These are phyloP conservation scores for Periplaneta americana DNA, from an alignment of 1,140 invertebrate species.

Conservation along the genomic window DNA sequence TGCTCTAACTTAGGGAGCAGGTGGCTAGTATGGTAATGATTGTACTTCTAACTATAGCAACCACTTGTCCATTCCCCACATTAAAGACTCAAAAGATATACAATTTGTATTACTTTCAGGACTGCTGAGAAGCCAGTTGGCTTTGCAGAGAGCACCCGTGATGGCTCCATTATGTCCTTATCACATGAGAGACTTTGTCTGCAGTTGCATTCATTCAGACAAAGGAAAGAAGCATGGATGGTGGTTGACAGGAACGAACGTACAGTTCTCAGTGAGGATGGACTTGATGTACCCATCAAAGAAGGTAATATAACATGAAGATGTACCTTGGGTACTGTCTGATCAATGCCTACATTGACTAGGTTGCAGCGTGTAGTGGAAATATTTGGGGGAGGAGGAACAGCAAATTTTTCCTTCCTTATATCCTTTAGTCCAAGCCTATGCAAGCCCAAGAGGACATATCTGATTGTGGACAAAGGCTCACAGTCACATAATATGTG, in stretches of 20 bases:
- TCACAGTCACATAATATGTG: too few species aligned
- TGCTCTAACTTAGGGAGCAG: too few species aligned
- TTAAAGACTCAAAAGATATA: slow-evolving; percentile 15
- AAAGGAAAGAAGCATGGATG: not conserved
- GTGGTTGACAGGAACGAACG: not conserved
- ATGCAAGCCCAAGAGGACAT: too few species aligned
- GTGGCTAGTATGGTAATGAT: not conserved
- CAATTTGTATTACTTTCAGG: slow-evolving; percentile 59
- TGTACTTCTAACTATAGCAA: not conserved
- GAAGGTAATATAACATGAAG: not conserved
- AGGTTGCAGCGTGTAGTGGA: too few species aligned
- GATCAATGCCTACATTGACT: too few species aligned
- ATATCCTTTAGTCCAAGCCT: too few species aligned
- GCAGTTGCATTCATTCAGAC: not conserved
- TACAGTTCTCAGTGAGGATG: not conserved
- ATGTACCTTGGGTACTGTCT: too few species aligned
- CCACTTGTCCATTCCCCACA: not conserved
- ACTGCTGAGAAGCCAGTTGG: not conserved
- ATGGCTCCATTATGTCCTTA: not conserved
- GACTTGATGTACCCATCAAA: not conserved
- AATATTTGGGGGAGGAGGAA: too few species aligned
- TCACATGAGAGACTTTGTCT: not conserved
- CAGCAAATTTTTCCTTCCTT: too few species aligned
- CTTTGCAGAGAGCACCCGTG: not conserved
- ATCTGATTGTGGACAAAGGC: too few species aligned